phyloP scores from a whole-genome alignment of 2,888 invertebrate species.

The Archips xylosteana region DNA sequence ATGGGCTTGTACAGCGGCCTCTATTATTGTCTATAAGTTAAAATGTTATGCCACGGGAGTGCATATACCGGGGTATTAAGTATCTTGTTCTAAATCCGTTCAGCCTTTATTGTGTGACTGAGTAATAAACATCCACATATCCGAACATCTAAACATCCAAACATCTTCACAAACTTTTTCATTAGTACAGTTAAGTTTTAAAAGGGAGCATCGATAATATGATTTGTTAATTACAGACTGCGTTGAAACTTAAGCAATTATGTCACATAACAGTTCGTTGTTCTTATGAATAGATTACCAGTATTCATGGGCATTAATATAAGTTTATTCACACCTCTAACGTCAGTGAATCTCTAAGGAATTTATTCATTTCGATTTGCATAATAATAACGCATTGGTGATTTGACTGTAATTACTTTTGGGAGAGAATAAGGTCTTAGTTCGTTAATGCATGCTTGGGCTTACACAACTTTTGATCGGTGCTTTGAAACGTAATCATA shows the following conservation, averaged over 20 bases:
- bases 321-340: constrained; percentile 40
- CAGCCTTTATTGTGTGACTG: too few relatives aligned
- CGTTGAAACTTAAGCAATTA: constrained; percentile 31
- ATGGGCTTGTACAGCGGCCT: too few relatives aligned
- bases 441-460: constrained; percentile 26
- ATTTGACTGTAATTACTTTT: constrained; percentile 67
- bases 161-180: too few relatives aligned
- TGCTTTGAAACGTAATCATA: background rate
- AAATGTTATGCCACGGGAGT: too few relatives aligned
- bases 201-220: constrained; percentile 32
- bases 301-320: constrained; percentile 37
- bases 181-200: constrained; percentile 1
- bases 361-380: constrained; percentile 67
- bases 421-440: constrained; percentile 53
- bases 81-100: too few relatives aligned
- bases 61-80: too few relatives aligned
- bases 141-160: too few relatives aligned
- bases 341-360: constrained; percentile 45
- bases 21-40: too few relatives aligned
- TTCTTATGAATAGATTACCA: constrained; percentile 40
- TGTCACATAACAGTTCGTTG: constrained; percentile 33
- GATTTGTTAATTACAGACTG: constrained; percentile 38
- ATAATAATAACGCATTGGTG: constrained; percentile 73
- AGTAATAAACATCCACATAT: too few relatives aligned
- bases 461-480: background rate